These are phyloP conservation scores for Cryptocheilus praepositus DNA, from an alignment of 2,888 invertebrate species.

Conservation along the genomic window DNA sequence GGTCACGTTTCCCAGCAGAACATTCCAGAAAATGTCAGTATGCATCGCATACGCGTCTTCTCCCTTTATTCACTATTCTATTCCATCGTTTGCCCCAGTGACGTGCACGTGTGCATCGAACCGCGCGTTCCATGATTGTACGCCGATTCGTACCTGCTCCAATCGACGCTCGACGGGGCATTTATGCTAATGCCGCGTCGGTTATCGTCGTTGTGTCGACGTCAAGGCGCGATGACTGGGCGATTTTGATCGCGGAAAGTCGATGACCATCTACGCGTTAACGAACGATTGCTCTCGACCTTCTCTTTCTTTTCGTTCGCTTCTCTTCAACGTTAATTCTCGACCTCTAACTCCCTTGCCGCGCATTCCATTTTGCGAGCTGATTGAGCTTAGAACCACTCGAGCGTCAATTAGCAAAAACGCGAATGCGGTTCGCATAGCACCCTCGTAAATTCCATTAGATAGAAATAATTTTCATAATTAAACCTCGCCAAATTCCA, in stretches of 20 bases:
- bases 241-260: conserved; percentile 42
- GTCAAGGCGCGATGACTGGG: conserved; percentile 38
- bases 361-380: not conserved
- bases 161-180: conserved; percentile 3
- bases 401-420: too few species aligned
- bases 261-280: conserved; percentile 34
- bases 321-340: not conserved
- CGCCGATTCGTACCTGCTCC: not conserved
- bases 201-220: conserved; percentile 20
- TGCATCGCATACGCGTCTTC: too few species aligned
- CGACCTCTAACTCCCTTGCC: not conserved
- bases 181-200: conserved; percentile 8
- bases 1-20: too few species aligned
- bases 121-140: not conserved
- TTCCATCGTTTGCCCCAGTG: not conserved
- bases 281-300: conserved; percentile 25
- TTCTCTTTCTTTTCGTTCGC: conserved; percentile 7
- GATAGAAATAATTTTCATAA: too few species aligned
- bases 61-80: too few species aligned
- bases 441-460: too few species aligned
- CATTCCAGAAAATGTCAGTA: too few species aligned
- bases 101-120: not conserved
- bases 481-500: too few species aligned
- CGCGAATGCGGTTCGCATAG: too few species aligned
- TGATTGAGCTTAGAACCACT: too few species aligned